Base-by-base conservation (phyloP, 2,888 invertebrate species). In the Xestia xanthographa region DNA sequence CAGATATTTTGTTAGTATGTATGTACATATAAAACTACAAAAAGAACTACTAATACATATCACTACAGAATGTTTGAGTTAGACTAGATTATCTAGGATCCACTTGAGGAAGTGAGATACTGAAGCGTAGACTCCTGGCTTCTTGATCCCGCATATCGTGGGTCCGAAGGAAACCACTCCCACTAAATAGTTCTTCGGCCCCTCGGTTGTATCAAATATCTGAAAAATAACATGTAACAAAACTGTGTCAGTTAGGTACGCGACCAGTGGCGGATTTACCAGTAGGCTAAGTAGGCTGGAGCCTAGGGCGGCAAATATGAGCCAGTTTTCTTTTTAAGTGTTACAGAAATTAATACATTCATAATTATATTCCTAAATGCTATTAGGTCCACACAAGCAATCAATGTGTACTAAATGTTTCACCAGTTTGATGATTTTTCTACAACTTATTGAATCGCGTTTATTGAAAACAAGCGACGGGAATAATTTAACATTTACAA, bases 131-230 rank as follows among this genome's bases (percentile, higher is more conserved):
- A 97, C 95, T 0, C 97, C 97, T 0, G 97, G 97, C 73, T 94
- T 94, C 73, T 92, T 91, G 65, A 95, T 95, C 0, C 97, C 97
- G 86, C 98, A 98, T 1, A 94, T 90, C 0, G 92, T 91, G 0
- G 97, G 97, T 0, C 98, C 98, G 83, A 97, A 97, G 0, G 97
- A 97, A 0, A 98, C 98, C 0, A 98, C 92, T 9, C 98, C 98
- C 67, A 97, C 93, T 14, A 97, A 89, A 80, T 95, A 97, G 84
- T 94, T 97, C 82, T 96, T 96, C 0, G 97, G 97, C 0, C 96
- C 95, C 8, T 96, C 96, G 1, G 92, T 87, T 1, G 94, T 93
- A 62, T 95, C 94, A 79, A 93, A 97, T 5, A 96, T 95, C 96
- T 96, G 91, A 8, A 91, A 92, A 53, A 73, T 76, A 0, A 26